Conservation (phyloP, 2,888 invertebrate species). For the Lasiommata megera region DNA sequence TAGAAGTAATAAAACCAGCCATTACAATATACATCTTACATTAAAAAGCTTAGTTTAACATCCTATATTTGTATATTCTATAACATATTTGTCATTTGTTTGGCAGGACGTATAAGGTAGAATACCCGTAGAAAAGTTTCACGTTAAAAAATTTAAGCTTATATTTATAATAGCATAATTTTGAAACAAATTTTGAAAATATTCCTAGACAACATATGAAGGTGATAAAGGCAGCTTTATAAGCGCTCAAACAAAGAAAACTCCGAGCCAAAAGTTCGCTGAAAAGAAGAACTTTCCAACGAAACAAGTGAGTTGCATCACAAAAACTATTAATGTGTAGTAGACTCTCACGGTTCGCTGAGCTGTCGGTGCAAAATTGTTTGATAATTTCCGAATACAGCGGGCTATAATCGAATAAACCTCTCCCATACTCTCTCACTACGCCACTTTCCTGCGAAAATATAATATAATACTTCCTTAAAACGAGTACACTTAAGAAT, state of each 20-base stretch:
- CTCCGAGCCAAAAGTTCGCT: conserved; percentile 9
- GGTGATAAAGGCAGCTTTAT: conserved; percentile 6
- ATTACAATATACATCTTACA: no score
- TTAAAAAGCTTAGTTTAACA: no score
- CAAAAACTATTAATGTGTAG: conserved; percentile 78
- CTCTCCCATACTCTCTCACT: conserved; percentile 39
- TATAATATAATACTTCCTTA: no score
- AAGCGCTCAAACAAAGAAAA: conserved; percentile 11
- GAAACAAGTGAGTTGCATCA: conserved; percentile 62
- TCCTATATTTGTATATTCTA: no score
- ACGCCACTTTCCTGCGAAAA: conserved; percentile 23
- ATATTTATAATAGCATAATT: background rate
- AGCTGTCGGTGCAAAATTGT: conserved; percentile 73
- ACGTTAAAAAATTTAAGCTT: no score
- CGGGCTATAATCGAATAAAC: conserved; percentile 77
- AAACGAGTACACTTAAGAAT: no score
- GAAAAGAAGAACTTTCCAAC: conserved; percentile 32
- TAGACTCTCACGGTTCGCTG: conserved; percentile 68
- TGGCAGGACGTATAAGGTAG: no score
- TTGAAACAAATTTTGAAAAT: background rate
- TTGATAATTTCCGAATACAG: conserved; percentile 76
- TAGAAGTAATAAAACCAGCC: no score
- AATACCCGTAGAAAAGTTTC: no score
- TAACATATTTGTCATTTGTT: no score
- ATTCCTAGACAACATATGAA: background rate